Conservation (phyloP, 2,797 vertebrate species). For the Paguma larvata region DNA sequence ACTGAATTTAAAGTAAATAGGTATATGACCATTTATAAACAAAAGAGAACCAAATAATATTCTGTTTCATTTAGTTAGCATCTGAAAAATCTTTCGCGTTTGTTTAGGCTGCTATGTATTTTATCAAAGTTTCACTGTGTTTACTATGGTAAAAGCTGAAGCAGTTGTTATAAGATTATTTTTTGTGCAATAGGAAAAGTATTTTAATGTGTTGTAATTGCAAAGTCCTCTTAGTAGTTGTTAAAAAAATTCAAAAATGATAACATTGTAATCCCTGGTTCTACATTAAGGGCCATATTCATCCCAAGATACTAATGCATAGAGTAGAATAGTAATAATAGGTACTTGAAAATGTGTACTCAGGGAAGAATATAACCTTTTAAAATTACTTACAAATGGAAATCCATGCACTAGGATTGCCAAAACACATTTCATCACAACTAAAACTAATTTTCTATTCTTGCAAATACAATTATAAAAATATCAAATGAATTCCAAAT, state of each 20-base stretch:
- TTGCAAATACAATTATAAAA: slow-evolving; percentile 85
- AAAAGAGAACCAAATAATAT: not conserved
- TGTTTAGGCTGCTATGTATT: not conserved
- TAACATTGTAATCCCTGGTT: slow-evolving; percentile 74
- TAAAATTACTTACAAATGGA: slow-evolving; percentile 87
- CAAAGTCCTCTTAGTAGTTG: slow-evolving; percentile 83
- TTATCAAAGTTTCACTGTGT: slow-evolving; percentile 61
- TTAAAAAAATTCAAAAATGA: slow-evolving; percentile 79
- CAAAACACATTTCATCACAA: slow-evolving; percentile 85
- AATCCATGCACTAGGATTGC: slow-evolving; percentile 85
- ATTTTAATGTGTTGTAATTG: slow-evolving; percentile 86
- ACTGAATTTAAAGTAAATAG: not conserved
- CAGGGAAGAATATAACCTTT: slow-evolving; percentile 84
- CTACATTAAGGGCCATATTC: slow-evolving; percentile 80
- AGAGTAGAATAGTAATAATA: slow-evolving; percentile 85
- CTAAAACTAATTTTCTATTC: slow-evolving; percentile 87
- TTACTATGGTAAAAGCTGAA: slow-evolving; percentile 49
- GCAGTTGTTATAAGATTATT: slow-evolving; percentile 49
- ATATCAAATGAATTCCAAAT: slow-evolving; percentile 83
- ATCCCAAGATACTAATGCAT: slow-evolving; percentile 80
- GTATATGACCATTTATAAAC: not conserved
- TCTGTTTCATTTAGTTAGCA: not conserved
- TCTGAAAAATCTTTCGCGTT: not conserved
- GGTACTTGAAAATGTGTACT: slow-evolving; percentile 82
- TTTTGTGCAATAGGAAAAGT: slow-evolving; percentile 83